These are phyloP conservation scores for Cynopterus brachyotis DNA, from an alignment of 2,113 vertebrate genomes.

Conservation along the genomic window DNA sequence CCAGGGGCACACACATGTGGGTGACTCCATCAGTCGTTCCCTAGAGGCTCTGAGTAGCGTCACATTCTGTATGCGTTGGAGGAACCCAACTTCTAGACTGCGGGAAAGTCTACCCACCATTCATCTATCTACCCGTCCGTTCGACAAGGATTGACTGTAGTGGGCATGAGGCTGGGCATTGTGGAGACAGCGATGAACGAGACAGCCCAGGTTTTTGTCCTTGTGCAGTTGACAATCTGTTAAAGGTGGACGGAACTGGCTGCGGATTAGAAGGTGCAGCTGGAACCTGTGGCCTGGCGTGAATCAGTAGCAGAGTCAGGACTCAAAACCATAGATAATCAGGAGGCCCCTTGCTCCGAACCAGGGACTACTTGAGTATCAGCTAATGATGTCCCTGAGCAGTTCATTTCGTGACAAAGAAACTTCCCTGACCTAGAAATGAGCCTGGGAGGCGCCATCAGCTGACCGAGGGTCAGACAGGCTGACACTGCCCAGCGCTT, in stretches of 20 bases:
- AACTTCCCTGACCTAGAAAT: neutral
- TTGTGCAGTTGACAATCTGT: neutral
- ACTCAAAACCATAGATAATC: neutral
- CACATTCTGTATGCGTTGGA: neutral
- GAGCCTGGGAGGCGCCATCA: neutral
- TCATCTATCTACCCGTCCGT: neutral
- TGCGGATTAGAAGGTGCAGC: neutral
- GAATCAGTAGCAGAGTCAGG: neutral
- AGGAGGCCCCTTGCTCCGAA: neutral
- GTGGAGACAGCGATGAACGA: accelerated
- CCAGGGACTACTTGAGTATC: neutral
- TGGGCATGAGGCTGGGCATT: neutral
- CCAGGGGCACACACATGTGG: neutral
- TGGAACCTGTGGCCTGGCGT: neutral
- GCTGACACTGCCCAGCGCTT: neutral
- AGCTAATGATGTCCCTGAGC: neutral
- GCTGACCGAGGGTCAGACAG: neutral
- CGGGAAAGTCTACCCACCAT: neutral
- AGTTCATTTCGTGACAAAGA: neutral
- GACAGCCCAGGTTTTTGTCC: neutral
- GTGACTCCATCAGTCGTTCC: neutral
- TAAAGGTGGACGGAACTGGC: neutral
- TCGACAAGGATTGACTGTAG: neutral
- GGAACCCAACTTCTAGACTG: neutral
- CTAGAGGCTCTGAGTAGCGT: neutral